Evolutionary conservation across 1,140 invertebrate species (phyloP).

Genomic region (Choristoneura fumiferana): DNA sequence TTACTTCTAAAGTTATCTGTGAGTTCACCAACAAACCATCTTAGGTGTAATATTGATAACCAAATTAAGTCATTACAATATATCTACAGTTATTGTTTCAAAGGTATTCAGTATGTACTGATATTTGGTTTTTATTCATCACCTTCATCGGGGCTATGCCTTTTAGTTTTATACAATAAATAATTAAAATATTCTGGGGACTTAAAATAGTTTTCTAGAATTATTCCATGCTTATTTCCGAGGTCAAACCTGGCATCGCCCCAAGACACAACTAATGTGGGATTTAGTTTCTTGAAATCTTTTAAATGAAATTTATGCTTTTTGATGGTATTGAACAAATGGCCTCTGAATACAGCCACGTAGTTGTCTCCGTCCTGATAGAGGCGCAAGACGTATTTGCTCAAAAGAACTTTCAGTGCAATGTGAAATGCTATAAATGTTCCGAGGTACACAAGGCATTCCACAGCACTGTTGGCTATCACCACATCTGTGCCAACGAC

Average conservation of each 20-base stretch:
- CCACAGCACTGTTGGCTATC: slow-evolving; percentile 54
- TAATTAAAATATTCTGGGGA: slow-evolving; percentile 67
- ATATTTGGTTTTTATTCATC: slow-evolving; percentile 10
- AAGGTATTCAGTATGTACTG: too few species aligned
- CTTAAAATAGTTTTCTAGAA: slow-evolving; percentile 64
- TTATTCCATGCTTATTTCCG: slow-evolving; percentile 60
- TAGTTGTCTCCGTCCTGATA: slow-evolving; percentile 67
- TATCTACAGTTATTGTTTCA: too few species aligned
- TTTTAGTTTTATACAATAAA: slow-evolving; percentile 51
- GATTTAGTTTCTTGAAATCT: slow-evolving; percentile 60
- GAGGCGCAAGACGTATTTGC: slow-evolving; percentile 61
- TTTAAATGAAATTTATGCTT: slow-evolving; percentile 62
- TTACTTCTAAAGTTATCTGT: too few species aligned
- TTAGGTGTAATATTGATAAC: too few species aligned
- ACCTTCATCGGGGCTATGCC: slow-evolving; percentile 28
- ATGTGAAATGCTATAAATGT: slow-evolving; percentile 56
- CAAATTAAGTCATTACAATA: too few species aligned
- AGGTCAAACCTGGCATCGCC: slow-evolving; percentile 59
- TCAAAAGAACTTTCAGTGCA: slow-evolving; percentile 54
- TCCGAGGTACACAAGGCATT: slow-evolving; percentile 56
- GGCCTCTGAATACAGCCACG: slow-evolving; percentile 60
- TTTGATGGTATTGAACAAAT: slow-evolving; percentile 49
- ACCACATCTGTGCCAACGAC: slow-evolving; percentile 54
- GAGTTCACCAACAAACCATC: too few species aligned
- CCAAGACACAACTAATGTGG: slow-evolving; percentile 57